Evolutionary conservation across 2,888 invertebrate genomes (phyloP).

Genomic region (Hypercompe scribonia): DNA sequence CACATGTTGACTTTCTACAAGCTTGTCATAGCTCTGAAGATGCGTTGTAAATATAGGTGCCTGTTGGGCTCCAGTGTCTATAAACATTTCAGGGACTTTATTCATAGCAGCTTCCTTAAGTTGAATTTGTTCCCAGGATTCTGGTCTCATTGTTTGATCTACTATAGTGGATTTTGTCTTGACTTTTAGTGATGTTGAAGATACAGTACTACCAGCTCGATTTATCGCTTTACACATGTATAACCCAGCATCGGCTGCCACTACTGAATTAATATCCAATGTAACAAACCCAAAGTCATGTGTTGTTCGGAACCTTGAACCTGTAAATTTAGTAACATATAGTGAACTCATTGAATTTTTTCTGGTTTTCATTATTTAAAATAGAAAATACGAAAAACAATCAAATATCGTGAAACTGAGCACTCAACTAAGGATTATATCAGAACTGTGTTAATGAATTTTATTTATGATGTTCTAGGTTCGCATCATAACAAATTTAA

Average conservation of each 20-base stretch:
- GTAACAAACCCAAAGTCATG: constrained; percentile 98
- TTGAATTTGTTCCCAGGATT: constrained; percentile 96
- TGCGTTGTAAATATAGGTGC: constrained; percentile 98
- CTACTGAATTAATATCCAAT: constrained; percentile 95
- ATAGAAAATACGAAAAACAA: too few species aligned
- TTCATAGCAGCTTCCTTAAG: constrained; percentile 97
- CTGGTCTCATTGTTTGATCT: constrained; percentile 95
- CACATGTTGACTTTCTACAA: constrained; percentile 95
- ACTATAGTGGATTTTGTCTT: constrained; percentile 93
- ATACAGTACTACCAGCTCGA: constrained; percentile 97
- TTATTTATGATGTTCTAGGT: too few species aligned
- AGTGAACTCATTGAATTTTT: not conserved
- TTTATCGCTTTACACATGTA: constrained; percentile 98
- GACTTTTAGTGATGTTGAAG: constrained; percentile 95
- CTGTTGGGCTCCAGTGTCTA: constrained; percentile 94
- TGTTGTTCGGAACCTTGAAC: constrained; percentile 95
- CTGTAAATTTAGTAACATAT: constrained; percentile 65
- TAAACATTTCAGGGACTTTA: constrained; percentile 94
- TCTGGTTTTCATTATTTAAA: not conserved
- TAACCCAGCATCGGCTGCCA: constrained; percentile 95
- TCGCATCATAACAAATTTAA: not conserved
- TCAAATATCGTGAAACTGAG: not conserved
- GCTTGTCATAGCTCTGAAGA: constrained; percentile 93
- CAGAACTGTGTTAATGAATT: too few species aligned
- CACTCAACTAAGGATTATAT: not conserved